Evolutionary conservation across 2,797 vertebrate species (phyloP).

Genomic region (Okamejei kenojei): DNA sequence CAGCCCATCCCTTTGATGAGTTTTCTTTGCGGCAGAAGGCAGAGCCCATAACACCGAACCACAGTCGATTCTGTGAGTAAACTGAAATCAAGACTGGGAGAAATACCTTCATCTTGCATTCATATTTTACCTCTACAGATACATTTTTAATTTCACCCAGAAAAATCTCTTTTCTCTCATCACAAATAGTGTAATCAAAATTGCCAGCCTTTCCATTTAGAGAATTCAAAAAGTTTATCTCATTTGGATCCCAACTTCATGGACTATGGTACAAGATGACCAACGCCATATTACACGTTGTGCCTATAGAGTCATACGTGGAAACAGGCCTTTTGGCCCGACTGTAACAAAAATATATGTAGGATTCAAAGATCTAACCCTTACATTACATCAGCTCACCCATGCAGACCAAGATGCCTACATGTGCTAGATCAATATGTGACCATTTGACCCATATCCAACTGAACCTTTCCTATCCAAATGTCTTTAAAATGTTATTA

Average conservation of each 20-base stretch:
- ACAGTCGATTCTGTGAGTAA: background rate
- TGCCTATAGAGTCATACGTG: background rate
- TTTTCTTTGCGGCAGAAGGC: background rate
- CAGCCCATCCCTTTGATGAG: background rate
- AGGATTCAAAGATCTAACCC: too few relatives aligned
- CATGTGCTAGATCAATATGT: too few relatives aligned
- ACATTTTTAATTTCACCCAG: too few relatives aligned
- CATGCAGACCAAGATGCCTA: too few relatives aligned
- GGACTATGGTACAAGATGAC: background rate
- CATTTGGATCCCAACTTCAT: background rate
- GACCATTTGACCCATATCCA: too few relatives aligned
- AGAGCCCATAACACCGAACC: background rate
- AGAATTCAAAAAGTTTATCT: background rate
- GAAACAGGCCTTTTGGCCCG: too few relatives aligned
- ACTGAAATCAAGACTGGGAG: background rate
- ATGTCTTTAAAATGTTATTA: too few relatives aligned
- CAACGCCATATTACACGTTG: background rate
- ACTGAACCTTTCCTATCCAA: too few relatives aligned
- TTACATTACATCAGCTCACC: too few relatives aligned
- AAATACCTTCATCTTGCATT: background rate
- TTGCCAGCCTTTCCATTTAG: background rate
- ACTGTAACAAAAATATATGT: too few relatives aligned
- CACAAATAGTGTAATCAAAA: background rate
- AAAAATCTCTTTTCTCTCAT: background rate
- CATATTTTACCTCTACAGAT: background rate